Evolutionary conservation across 2,888 invertebrate species (phyloP).

Genomic region (Pristionchus exspectatus): DNA sequence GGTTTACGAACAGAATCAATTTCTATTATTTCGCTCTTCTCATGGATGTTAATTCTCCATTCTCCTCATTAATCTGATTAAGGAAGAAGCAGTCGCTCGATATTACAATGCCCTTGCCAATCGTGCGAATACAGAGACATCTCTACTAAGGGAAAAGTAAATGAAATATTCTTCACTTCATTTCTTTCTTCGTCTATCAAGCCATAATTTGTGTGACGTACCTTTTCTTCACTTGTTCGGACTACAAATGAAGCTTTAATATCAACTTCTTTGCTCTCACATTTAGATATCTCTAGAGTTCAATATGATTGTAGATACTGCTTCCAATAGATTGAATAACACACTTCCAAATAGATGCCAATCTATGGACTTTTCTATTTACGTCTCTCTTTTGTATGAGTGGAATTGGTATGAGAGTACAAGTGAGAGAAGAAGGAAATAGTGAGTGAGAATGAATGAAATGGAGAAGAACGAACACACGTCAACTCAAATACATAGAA

Average conservation of each 20-base stretch:
- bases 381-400: not conserved
- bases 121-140: constrained; percentile 48
- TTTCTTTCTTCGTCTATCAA: not conserved
- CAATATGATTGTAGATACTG: not conserved
- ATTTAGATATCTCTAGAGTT: not conserved
- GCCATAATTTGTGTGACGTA: not conserved
- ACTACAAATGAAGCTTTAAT: constrained; percentile 8
- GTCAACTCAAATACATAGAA: not conserved
- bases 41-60: too few species aligned
- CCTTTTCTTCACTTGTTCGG: not conserved
- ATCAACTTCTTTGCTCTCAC: not conserved
- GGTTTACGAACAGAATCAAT: too few species aligned
- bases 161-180: not conserved
- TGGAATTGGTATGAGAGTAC: not conserved
- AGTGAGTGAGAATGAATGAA: not conserved
- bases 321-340: constrained; percentile 1
- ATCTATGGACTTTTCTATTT: not conserved
- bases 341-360: not conserved
- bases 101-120: constrained; percentile 52
- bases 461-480: not conserved
- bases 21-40: too few species aligned
- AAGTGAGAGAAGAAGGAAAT: not conserved
- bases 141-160: constrained; percentile 32
- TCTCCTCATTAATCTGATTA: not conserved
- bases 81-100: constrained; percentile 50